These are phyloP conservation scores for Sebastes reedi DNA, from an alignment of 2,797 vertebrate genomes.

Conservation along the genomic window DNA sequence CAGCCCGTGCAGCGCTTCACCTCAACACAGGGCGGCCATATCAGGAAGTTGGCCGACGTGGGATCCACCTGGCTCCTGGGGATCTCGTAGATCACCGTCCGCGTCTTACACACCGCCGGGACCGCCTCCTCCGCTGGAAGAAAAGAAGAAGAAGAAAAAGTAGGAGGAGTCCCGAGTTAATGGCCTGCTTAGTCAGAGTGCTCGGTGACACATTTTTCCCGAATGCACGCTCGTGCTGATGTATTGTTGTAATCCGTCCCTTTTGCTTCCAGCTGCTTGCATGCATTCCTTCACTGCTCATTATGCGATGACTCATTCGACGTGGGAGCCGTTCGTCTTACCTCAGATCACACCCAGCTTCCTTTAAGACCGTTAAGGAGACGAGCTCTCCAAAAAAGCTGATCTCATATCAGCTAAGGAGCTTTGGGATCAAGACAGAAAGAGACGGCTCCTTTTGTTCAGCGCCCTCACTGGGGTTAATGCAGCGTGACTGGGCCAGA, in stretches of 20 bases:
- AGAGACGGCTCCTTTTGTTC: slow-evolving; percentile 63
- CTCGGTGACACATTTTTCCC: slow-evolving; percentile 48
- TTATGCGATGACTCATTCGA: slow-evolving; percentile 71
- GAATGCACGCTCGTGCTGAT: slow-evolving; percentile 7
- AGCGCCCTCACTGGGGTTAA: slow-evolving; percentile 46
- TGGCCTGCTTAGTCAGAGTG: slow-evolving; percentile 1
- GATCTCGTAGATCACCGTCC: slow-evolving; percentile 96
- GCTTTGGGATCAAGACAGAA: slow-evolving; percentile 61
- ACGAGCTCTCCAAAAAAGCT: slow-evolving; percentile 51
- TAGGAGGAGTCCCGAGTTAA: slow-evolving; percentile 14
- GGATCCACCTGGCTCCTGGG: slow-evolving; percentile 96
- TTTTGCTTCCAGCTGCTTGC: slow-evolving; percentile 38
- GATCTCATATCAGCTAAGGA: slow-evolving; percentile 70
- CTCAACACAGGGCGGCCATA: slow-evolving; percentile 96
- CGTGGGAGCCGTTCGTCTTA: slow-evolving; percentile 55
- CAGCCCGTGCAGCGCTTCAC: slow-evolving; percentile 95
- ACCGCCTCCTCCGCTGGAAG: slow-evolving; percentile 88
- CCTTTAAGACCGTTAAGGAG: slow-evolving; percentile 55
- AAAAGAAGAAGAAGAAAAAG: not conserved
- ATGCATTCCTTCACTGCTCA: slow-evolving; percentile 58
- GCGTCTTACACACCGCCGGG: slow-evolving; percentile 92
- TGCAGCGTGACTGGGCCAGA: slow-evolving; percentile 49
- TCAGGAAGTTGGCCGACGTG: slow-evolving; percentile 95
- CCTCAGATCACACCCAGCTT: slow-evolving; percentile 54
- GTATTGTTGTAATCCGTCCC: slow-evolving; percentile 37